Evolutionary conservation across 2,888 invertebrate genomes (phyloP).

Genomic region (Chaetoderma sp.): DNA sequence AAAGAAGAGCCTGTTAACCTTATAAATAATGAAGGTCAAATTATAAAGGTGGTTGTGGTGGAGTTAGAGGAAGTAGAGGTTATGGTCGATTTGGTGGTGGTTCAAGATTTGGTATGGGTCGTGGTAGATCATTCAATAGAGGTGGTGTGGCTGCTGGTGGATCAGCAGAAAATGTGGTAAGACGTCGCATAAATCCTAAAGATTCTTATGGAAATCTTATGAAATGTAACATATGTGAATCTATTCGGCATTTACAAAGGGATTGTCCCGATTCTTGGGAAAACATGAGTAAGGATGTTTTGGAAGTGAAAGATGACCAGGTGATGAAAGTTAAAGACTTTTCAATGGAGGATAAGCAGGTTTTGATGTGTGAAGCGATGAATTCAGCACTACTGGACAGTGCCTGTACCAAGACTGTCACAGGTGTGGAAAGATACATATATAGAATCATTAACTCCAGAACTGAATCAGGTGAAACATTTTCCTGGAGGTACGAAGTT

Average conservation of each 20-base stretch:
- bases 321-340: constrained; percentile 2
- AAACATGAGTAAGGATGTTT: neutral
- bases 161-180: no score
- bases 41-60: no score
- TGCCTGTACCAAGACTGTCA: constrained; percentile 31
- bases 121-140: no score
- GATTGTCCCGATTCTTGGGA: constrained; percentile 13
- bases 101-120: no score
- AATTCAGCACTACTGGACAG: constrained; percentile 34
- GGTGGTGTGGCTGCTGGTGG: no score
- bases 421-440: constrained; percentile 29
- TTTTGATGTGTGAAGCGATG: constrained; percentile 22
- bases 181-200: constrained; percentile 25
- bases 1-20: no score
- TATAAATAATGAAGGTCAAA: no score
- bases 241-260: neutral
- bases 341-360: neutral
- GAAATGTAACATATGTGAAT: constrained; percentile 3
- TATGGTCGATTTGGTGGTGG: no score
- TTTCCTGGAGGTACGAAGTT: neutral
- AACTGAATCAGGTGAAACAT: neutral
- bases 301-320: no score
- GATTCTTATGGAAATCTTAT: constrained; percentile 26
- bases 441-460: constrained; percentile 17
- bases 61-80: no score